Evolutionary conservation across 2,113 vertebrate species (phyloP).

Genomic region (Brachirus orientalis): DNA sequence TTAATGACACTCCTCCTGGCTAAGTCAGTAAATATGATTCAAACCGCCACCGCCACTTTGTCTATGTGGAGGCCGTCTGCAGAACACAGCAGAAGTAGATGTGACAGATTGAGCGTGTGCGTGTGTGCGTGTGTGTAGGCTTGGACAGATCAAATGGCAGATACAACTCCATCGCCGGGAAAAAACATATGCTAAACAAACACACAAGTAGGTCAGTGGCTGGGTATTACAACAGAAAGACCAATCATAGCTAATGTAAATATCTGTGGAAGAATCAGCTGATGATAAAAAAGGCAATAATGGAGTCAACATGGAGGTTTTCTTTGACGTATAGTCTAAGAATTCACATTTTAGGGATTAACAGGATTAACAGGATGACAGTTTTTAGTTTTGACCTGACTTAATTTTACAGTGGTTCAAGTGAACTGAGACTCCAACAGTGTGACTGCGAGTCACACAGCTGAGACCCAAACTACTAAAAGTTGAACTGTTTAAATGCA

Average conservation of each 20-base stretch:
- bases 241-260: conserved; percentile 16
- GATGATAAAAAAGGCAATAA: conserved; percentile 8
- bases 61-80: conserved; percentile 24
- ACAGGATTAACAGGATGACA: no score
- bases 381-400: background rate
- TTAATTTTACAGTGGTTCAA: background rate
- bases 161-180: conserved; percentile 14
- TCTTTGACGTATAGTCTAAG: conserved; percentile 2
- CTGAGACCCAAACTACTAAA: background rate
- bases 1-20: conserved; percentile 31
- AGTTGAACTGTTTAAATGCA: background rate
- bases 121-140: conserved; percentile 12
- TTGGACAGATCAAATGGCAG: conserved; percentile 40
- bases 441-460: background rate
- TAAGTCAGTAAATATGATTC: conserved; percentile 34
- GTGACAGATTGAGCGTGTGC: conserved; percentile 43
- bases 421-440: background rate
- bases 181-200: conserved; percentile 26
- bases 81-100: conserved; percentile 42
- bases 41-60: background rate
- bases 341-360: background rate
- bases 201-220: conserved; percentile 42
- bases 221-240: conserved; percentile 8
- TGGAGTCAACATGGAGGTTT: background rate
- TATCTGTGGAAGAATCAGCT: background rate